A percentile compares a stretch with the other conserved stretches of the same genome.
Evolutionary conservation across 2,113 vertebrate species (phyloP).

Genomic region (Mohoua ochrocephala): DNA sequence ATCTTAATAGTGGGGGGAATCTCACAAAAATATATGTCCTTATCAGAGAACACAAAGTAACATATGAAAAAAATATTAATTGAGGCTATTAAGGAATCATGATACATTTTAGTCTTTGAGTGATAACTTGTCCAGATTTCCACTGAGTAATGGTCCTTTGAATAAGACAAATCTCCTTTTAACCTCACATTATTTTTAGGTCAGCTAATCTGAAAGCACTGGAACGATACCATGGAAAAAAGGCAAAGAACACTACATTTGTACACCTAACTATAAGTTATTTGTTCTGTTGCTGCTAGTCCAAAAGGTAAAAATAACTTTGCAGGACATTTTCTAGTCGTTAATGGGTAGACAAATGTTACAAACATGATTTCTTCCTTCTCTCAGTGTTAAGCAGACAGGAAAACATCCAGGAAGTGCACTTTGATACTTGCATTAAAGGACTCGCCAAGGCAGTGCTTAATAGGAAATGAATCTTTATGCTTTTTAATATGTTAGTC

Average conservation of each 20-base stretch:
- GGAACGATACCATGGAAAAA: neutral
- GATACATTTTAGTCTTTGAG: neutral
- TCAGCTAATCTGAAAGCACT: neutral
- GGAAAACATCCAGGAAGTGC: neutral
- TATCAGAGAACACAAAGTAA: neutral
- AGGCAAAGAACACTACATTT: neutral
- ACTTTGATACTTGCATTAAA: neutral
- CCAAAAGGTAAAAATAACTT: neutral
- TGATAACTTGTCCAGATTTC: neutral
- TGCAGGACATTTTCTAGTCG: neutral
- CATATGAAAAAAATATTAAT: neutral
- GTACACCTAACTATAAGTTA: neutral
- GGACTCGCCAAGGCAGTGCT: neutral
- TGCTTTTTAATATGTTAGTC: slow-evolving; percentile 35
- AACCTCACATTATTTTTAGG: neutral
- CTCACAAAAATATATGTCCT: neutral
- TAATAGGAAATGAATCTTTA: slow-evolving; percentile 14
- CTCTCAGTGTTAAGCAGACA: neutral
- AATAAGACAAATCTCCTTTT: neutral
- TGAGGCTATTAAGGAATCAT: neutral
- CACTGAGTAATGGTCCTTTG: neutral
- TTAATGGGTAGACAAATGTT: neutral
- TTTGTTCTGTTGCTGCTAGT: neutral
- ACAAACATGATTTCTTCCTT: neutral
- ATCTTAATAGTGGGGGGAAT: neutral